These are phyloP conservation scores for Chrysomallon squamiferum DNA, from an alignment of 1,140 invertebrate species.

Conservation along the genomic window DNA sequence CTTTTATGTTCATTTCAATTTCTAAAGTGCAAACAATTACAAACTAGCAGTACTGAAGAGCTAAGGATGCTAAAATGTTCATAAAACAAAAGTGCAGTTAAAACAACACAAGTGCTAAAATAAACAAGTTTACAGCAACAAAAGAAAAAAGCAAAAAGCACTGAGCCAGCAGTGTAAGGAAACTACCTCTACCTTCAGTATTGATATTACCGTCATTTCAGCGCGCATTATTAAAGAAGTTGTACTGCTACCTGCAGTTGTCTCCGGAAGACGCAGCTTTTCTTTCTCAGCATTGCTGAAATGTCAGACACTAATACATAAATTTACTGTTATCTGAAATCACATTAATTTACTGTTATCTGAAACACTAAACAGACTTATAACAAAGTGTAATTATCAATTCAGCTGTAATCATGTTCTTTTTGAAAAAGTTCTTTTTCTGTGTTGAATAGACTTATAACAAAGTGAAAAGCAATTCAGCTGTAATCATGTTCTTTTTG, in stretches of 20 bases:
- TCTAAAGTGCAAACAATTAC: too few species aligned
- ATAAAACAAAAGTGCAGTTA: background rate
- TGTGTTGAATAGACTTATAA: too few species aligned
- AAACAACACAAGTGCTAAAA: background rate
- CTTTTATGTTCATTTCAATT: too few species aligned
- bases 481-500: too few species aligned
- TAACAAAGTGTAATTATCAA: too few species aligned
- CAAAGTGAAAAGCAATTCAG: too few species aligned
- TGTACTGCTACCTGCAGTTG: slow-evolving; percentile 64
- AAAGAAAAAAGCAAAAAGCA: slow-evolving; percentile 3
- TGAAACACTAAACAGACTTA: too few species aligned
- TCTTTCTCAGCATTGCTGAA: slow-evolving; percentile 27
- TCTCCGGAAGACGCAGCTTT: slow-evolving; percentile 21
- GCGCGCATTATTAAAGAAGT: slow-evolving; percentile 80
- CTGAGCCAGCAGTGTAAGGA: background rate
- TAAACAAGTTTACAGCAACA: background rate
- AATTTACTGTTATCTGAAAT: background rate
- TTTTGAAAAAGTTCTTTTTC: too few species aligned
- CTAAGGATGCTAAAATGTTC: too few species aligned
- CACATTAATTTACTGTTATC: too few species aligned
- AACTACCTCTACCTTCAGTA: slow-evolving; percentile 76
- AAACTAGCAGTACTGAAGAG: too few species aligned
- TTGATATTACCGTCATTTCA: slow-evolving; percentile 84
- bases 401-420: too few species aligned
- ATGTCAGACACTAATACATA: background rate